phyloP scores from a whole-genome alignment of 2,113 vertebrate genomes.

The Dasyurus viverrinus region DNA sequence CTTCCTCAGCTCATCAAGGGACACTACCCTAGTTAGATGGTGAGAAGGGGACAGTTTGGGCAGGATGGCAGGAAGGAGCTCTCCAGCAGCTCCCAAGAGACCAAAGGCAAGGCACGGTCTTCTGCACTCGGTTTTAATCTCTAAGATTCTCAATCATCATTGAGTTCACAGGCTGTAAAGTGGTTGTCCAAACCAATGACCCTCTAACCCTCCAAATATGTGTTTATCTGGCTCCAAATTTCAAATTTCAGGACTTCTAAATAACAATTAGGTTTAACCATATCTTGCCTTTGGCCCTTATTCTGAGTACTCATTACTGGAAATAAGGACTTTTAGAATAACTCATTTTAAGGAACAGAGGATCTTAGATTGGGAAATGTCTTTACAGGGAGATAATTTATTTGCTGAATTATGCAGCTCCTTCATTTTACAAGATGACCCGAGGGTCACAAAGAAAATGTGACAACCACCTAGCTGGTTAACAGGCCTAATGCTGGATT shows the following conservation, averaged over 20 bases:
- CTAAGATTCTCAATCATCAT: neutral
- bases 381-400: neutral
- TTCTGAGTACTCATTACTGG: neutral
- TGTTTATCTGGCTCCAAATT: neutral
- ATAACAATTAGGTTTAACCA: neutral
- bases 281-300: neutral
- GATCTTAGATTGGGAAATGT: neutral
- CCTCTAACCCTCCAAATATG: neutral
- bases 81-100: neutral
- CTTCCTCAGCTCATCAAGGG: neutral
- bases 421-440: neutral
- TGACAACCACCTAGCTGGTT: neutral
- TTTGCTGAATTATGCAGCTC: neutral
- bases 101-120: neutral
- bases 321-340: neutral
- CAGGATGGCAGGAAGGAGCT: neutral
- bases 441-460: neutral
- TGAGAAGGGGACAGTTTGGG: neutral
- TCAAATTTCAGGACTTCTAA: neutral
- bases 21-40: neutral
- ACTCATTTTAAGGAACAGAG: neutral
- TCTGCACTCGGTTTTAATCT: neutral
- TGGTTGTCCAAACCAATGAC: neutral
- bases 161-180: neutral
- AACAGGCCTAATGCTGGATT: neutral